Evolutionary conservation across 2,113 vertebrate species (phyloP), one percentile per base, ranked within the genome.

Genomic region (Hyla sarda): DNA sequence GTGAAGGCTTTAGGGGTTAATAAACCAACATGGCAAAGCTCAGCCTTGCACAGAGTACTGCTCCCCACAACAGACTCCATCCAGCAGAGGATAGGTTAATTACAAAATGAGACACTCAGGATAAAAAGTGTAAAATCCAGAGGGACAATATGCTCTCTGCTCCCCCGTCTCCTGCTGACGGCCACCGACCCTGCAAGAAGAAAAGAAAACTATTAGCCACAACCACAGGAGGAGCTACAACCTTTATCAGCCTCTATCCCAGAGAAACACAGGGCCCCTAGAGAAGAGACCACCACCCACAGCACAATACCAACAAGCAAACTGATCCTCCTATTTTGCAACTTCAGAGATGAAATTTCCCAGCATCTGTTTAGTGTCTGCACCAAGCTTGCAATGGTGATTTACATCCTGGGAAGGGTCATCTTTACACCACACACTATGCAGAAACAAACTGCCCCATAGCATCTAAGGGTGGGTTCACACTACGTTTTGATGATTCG

Each of bases 91-190:
- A 72, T 72, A 48, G 82, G 48, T 84, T 78, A 76, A 71, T 83
- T 83, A 87, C 72, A 78, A 83, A 83, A 79, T 75, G 82, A 72
- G 50, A 75, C 65, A 82, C 71, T 52, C 54, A 48, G 79, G 34
- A 86, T 75, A 86, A 77, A 74, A 56, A 76, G 41, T 78, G 86
- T 83, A 67, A 83, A 76, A 83, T 62, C 50, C 72, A 54, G 65
- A 79, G 19, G 71, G 25, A 87, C 86, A 92, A 92, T 92, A 91
- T 86, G 75, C 89, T 84, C 88, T 60, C 75, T 50, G 45, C 81
- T 56, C 48, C 75, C 83, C 73, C 48, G 52, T 30, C 60, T 65
- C 65, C 73, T 37, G 58, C 72, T n/a, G 45, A 67, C 47, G 19
- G 19, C 56, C 17, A 37, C 9, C 58, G 47, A 28, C 56, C 58